Evolutionary conservation across 2,113 vertebrate genomes (phyloP), one percentile per base, ranked within the genome.

Genomic region (Varanus salvator): DNA sequence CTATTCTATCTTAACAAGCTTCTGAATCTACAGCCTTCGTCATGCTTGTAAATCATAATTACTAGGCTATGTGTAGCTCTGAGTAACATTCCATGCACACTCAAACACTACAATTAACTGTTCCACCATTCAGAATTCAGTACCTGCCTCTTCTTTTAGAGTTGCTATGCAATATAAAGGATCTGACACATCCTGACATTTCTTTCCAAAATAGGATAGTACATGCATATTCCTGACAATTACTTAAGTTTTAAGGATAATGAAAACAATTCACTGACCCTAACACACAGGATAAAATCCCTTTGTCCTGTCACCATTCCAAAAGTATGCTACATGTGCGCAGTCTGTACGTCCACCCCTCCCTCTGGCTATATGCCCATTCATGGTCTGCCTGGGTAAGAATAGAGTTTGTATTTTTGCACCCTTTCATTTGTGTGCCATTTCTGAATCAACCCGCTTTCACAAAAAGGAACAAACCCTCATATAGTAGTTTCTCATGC

Each of bases 381-480:
- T 97, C 96, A 97, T 91, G 96, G 95, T 95, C 96, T 96, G 95
- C 97, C 97, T 96, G 95, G 91, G 94, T 97, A 93, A 97, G 96
- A 97, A 97, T 96, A 87, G 96, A 93, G 92, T 97, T 94, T 96
- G 95, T 96, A 95, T 97, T 97, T 97, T 97, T 96, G 97, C 96
- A 97, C 88, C 95, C 90, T 97, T 96, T 97, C 96, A 96, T 97
- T 96, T 95, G 93, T 97, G 95, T 96, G 92, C 96, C 90, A 94
- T 96, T 94, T 94, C 89, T 97, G 96, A 97, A 97, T 97, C 95
- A 95, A 95, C 95, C 96, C 96, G 87, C 95, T 96, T 94, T 96
- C 95, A 96, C 87, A 93, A 94, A 96, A 95, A 75, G 85, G 82
- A 85, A 94, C 95, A 96, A 97, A 96, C 95, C 96, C 96, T 97